Base-by-base conservation (phyloP, 2,797 vertebrate species). In the Sebastes reedi region DNA sequence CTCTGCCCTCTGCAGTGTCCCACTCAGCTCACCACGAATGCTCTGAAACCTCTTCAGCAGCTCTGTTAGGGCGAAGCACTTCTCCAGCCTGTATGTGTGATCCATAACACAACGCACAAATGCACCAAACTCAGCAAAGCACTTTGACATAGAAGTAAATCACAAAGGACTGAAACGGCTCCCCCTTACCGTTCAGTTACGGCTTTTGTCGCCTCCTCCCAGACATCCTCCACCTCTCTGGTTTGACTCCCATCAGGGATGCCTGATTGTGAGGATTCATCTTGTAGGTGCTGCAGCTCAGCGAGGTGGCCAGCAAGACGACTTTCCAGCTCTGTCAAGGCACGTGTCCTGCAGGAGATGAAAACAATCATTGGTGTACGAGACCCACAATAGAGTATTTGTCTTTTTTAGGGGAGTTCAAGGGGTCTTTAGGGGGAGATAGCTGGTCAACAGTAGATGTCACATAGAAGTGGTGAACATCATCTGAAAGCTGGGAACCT, bases 21-120 rank as follows among this genome's bases (percentile, higher is more conserved):
- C 87, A 8, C 94, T 94, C 85, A 99, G 79, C 71, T 90, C 73
- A 0, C 82, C 92, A 62, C 95, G 96, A 76, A 95, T 93, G 87
- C 88, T 95, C 80, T 98, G 97, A 81, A 97, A 99, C 6, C 94
- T 97, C 91, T 96, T 97, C 88, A 99, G 92, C 80, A 98, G 95
- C 79, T 98, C 96, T 54, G 95, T 91, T 30, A 97, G 93, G 52
- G 92, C 82, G 6, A 83, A 46, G 82, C 97, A 97, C 64, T 96
- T 96, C 29, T 97, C 96, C 91, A 96, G 94, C 86, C 98, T 99
- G 67, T 22, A 16, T 22, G 2, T 1, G 50, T n/a, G 22, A 70
- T 10, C 56, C 50, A 59, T 0, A 39, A 74, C 32, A 85, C 29
- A 73, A 78, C 36, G 72, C 72, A 79, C 32, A 72, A 8, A 66